A percentile compares a stretch with the other conserved stretches of the same genome.
phyloP scores from a whole-genome alignment of 2,113 vertebrate genomes.

The Pterocles orientalis region DNA sequence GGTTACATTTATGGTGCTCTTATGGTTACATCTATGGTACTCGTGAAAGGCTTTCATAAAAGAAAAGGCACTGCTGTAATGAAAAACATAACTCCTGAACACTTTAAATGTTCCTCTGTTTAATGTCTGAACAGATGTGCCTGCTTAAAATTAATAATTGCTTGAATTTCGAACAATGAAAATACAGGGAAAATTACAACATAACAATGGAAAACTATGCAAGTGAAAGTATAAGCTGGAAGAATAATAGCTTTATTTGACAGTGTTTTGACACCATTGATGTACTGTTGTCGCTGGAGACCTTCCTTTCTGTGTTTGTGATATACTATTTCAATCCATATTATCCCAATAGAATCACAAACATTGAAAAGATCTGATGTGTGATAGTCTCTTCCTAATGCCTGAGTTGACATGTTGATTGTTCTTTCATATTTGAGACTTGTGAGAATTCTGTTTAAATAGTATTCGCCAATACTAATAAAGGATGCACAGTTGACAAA shows the following conservation, averaged over 20 bases:
- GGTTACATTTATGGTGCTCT: neutral
- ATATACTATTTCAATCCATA: constrained; percentile 65
- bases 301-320: constrained; percentile 61
- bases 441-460: constrained; percentile 32
- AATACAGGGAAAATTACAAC: constrained; percentile 30
- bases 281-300: constrained; percentile 69
- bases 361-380: constrained; percentile 57
- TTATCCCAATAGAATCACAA: constrained; percentile 68
- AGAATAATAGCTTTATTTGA: constrained; percentile 66
- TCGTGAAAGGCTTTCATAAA: neutral
- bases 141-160: constrained; percentile 25
- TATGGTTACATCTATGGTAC: neutral
- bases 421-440: constrained; percentile 51
- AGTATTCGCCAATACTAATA: neutral
- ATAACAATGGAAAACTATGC: constrained; percentile 25
- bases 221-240: constrained; percentile 36
- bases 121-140: neutral
- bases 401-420: constrained; percentile 70
- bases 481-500: neutral
- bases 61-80: neutral
- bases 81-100: neutral
- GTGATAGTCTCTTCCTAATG: constrained; percentile 42
- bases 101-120: neutral
- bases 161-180: constrained; percentile 35
- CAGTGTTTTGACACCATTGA: constrained; percentile 72